Evolutionary conservation across 2,888 invertebrate genomes (phyloP), one percentile per base, ranked within the genome.

Genomic region (Amorpha juglandis): DNA sequence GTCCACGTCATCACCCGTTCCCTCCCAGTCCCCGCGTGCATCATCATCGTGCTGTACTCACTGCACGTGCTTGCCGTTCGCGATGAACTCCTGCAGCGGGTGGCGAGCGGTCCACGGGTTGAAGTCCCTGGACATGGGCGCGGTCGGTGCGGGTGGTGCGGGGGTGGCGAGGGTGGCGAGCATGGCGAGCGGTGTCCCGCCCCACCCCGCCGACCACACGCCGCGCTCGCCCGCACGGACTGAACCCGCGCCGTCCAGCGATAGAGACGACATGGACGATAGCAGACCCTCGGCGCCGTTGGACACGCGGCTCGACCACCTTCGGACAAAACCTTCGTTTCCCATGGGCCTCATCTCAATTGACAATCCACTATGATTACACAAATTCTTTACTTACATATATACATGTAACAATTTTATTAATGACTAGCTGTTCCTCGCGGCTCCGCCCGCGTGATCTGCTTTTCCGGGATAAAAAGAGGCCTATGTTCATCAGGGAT

Each of bases 51-150:
- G 51, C 19, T 66, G 45, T 64, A 83, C 84, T 87, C 82, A 89
- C 86, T 83, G 78, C 62, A 74, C 71, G 62, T 79, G 70, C 77
- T 86, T 82, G 69, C 72, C 78, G 68, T 80, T 82, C 65, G 83
- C 76, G 71, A 89, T 84, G 78, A 89, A 88, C 78, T 86, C 90
- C 71, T 87, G 85, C 72, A 92, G 82, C 70, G 92, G 92, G 69
- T 89, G 88, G 35, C 82, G 84, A 66, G 88, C 84, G 8, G 92
- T 92, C 92, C 92, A 92, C 12, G 89, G 89, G 81, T 92, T 91
- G 82, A 89, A 92, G 77, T 87, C 86, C 38, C 75, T 77, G 63
- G 80, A 71, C 65, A 76, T 62, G 78, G 77, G 50, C 77, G 65
- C 65, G 53, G 67, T 64, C 65, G 62, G 52, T 62, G 73, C 52